phyloP scores from a whole-genome alignment of 2,113 vertebrate genomes.

The Psophia crepitans region DNA sequence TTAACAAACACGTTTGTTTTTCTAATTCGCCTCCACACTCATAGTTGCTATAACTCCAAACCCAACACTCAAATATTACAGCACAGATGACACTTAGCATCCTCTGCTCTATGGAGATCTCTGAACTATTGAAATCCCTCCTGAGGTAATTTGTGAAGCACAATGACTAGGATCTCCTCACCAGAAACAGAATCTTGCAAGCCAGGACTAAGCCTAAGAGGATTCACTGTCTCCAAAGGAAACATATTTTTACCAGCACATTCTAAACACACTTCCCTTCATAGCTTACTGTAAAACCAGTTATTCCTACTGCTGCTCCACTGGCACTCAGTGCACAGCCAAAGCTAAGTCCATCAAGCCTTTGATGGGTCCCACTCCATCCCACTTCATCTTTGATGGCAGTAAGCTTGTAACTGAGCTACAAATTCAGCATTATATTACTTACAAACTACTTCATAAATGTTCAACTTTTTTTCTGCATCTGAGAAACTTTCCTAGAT shows the following conservation, averaged over 20 bases:
- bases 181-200: neutral
- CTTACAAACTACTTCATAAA: neutral
- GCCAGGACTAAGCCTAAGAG: neutral
- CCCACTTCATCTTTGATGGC: neutral
- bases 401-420: neutral
- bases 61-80: slow-evolving; percentile 47
- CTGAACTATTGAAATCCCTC: neutral
- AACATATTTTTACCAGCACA: neutral
- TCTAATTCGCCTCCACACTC: slow-evolving; percentile 56
- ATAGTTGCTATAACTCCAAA: slow-evolving; percentile 46
- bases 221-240: neutral
- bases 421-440: neutral
- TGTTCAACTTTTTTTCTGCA: neutral
- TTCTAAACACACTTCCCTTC: neutral
- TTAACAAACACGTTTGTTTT: slow-evolving; percentile 69
- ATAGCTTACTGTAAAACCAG: neutral
- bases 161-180: neutral
- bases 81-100: neutral
- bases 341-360: neutral
- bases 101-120: neutral
- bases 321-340: neutral
- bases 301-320: neutral
- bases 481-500: neutral
- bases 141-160: neutral
- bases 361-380: neutral